Conservation (phyloP, 2,797 vertebrate species). For the Sardinella longiceps region DNA sequence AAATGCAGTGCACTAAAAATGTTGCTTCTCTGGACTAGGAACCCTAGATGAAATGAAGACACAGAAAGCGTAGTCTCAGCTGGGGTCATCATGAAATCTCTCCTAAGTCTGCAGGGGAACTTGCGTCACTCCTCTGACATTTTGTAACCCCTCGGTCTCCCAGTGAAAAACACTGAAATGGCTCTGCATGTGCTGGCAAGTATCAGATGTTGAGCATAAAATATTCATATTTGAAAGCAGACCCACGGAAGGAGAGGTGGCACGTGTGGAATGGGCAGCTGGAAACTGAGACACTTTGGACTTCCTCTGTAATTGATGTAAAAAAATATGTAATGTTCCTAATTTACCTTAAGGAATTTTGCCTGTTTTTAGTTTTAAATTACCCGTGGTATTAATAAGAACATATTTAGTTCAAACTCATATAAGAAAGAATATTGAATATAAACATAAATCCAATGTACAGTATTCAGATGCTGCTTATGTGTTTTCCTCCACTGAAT, state of each 20-base stretch:
- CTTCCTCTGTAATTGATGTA: slow-evolving; percentile 61
- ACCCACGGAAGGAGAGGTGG: slow-evolving; percentile 56
- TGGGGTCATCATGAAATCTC: slow-evolving; percentile 62
- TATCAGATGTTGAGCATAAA: slow-evolving; percentile 76
- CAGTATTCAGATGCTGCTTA: neutral
- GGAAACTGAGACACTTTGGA: slow-evolving; percentile 65
- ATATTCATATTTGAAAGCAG: slow-evolving; percentile 73
- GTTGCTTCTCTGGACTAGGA: slow-evolving; percentile 50
- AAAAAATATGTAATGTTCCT: neutral
- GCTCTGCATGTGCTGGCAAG: slow-evolving; percentile 65
- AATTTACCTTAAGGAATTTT: slow-evolving; percentile 36
- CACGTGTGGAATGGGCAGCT: slow-evolving; percentile 69
- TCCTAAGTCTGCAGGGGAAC: slow-evolving; percentile 58
- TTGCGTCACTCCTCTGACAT: slow-evolving; percentile 72
- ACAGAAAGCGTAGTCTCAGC: slow-evolving; percentile 33
- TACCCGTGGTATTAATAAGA: neutral
- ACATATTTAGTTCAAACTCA: neutral
- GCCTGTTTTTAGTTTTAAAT: neutral
- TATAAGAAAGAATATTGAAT: neutral
- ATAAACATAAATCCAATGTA: neutral
- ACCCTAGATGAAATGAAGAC: slow-evolving; percentile 65
- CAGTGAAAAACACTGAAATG: slow-evolving; percentile 66
- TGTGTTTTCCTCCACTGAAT: neutral
- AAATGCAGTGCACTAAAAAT: neutral
- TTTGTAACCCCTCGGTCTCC: slow-evolving; percentile 71